phyloP scores from a whole-genome alignment of 2,797 vertebrate species.

The Austrolebias charrua region DNA sequence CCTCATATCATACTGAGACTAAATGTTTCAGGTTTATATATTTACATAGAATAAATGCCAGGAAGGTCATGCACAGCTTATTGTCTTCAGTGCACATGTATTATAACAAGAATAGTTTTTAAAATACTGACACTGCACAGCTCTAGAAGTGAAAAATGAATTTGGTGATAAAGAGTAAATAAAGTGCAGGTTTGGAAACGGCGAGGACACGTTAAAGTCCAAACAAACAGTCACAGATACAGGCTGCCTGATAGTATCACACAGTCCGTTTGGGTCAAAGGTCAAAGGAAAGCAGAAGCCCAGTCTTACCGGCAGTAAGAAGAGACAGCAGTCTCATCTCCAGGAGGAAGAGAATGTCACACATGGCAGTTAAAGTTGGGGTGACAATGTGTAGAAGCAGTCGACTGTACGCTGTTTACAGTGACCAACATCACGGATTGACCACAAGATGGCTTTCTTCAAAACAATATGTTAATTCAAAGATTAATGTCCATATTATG shows the following conservation, averaged over 20 bases:
- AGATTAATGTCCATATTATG: no score
- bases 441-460: no score
- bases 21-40: neutral
- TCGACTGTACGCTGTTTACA: conserved; percentile 3
- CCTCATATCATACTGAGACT: neutral
- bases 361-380: conserved; percentile 30
- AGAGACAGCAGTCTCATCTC: conserved; percentile 41
- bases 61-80: neutral
- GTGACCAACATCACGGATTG: neutral
- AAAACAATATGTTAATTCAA: no score
- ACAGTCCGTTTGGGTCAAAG: conserved; percentile 34
- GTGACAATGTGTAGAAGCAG: neutral
- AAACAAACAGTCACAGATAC: conserved; percentile 9
- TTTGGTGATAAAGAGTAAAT: neutral
- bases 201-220: conserved; percentile 6
- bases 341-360: conserved; percentile 56
- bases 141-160: neutral
- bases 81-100: conserved; percentile 7
- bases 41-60: neutral
- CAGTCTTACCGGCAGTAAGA: conserved; percentile 41
- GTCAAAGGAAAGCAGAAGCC: conserved; percentile 33
- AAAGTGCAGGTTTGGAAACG: neutral
- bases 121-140: neutral
- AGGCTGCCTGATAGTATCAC: conserved; percentile 7
- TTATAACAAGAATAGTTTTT: neutral